These are phyloP conservation scores for Lithobates pipiens DNA, from an alignment of 2,797 vertebrate genomes.

Conservation along the genomic window DNA sequence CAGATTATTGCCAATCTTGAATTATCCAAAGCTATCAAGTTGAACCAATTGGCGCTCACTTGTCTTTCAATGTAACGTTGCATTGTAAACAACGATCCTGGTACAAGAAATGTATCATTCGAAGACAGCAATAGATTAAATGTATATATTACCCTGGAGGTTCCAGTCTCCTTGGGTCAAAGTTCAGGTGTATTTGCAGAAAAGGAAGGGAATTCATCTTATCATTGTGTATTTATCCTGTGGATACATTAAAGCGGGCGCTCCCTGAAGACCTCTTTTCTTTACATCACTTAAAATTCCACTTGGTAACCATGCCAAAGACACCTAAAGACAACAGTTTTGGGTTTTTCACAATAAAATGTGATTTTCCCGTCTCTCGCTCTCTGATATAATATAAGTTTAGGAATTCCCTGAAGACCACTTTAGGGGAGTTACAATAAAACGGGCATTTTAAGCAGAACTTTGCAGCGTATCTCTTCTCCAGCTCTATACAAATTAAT, in stretches of 20 bases:
- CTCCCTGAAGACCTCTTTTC: slow-evolving; percentile 46
- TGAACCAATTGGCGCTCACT: slow-evolving; percentile 4
- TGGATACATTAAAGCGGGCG: slow-evolving; percentile 53
- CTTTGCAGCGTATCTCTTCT: slow-evolving; percentile 27
- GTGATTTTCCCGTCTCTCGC: not conserved
- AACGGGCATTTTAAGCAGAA: slow-evolving; percentile 33
- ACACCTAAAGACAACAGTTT: slow-evolving; percentile 18
- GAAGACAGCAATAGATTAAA: slow-evolving; percentile 65
- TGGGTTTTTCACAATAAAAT: slow-evolving; percentile 18
- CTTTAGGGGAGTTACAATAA: slow-evolving; percentile 43
- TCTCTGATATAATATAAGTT: slow-evolving; percentile 27
- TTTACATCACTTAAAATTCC: slow-evolving; percentile 47
- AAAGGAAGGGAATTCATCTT: slow-evolving; percentile 63
- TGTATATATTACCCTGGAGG: slow-evolving; percentile 71
- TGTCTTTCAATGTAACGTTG: slow-evolving; percentile 8
- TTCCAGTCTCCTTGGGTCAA: slow-evolving; percentile 68
- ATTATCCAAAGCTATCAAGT: not conserved
- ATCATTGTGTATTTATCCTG: slow-evolving; percentile 50
- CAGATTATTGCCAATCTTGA: not conserved
- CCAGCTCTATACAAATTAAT: slow-evolving; percentile 31
- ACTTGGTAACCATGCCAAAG: slow-evolving; percentile 19
- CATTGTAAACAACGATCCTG: slow-evolving; percentile 63
- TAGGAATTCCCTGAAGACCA: not conserved
- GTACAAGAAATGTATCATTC: slow-evolving; percentile 66
- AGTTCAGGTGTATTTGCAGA: slow-evolving; percentile 68